Evolutionary conservation across 2,888 invertebrate genomes (phyloP), one percentile per base, ranked within the genome.

Genomic region (Melanotus villosus): DNA sequence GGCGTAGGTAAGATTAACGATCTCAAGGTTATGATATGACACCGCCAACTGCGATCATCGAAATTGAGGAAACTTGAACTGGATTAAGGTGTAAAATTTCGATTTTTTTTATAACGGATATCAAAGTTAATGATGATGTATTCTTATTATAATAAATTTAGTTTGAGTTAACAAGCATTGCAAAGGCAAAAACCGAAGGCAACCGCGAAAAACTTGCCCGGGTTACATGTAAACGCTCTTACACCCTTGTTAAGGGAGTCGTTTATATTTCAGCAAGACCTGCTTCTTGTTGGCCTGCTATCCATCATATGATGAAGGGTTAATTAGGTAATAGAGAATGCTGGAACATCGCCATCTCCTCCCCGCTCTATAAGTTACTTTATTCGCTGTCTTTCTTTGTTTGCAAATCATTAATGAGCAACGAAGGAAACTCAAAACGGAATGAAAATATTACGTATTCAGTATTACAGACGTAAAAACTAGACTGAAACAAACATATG

Each of bases 1-100:
- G 26, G 45, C 47, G 30, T 47, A 45, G 45, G 45, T 45, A 47
- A 60, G 45, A 60, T 60, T 60, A 58, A 60, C 43, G 59, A 60
- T 23, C 19, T 12, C 41, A 19, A 45, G 47, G 47, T 21, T 34
- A 34, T 60, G 41, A 60, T 60, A 60, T 60, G 59, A 47, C 59
- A 47, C 47, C 45, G 26, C 43, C 59, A 47, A 60, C 36, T 45
- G 45, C 41, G 45, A 26, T 30, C 59, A 60, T 34, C 32, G 47
- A 32, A 47, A 45, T 56, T 16, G 36, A 21, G 19, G 18, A 56
- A 56, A 7, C 14, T 12, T 9, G 41, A 14, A 9, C 41, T 12
- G 41, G 7, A 14, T 14, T 14, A 16, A 5, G 1, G 18, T 1
- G 10, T 23, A 47, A 47, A 47, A 12, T 3, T 12, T 1, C n/a